Conservation (phyloP, 1,140 invertebrate genomes). For the Mactra quadrangularis region DNA sequence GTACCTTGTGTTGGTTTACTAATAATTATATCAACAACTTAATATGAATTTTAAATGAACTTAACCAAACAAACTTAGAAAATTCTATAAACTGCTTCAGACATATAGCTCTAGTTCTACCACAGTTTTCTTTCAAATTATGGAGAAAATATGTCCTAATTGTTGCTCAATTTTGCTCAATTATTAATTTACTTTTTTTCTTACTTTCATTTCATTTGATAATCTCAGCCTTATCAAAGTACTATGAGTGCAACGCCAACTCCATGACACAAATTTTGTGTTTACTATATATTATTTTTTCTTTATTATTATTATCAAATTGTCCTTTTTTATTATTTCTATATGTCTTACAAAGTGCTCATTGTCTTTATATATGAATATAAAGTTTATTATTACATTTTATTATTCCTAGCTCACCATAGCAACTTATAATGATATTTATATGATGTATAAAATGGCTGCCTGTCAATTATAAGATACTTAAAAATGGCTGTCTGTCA, state of each 20-base stretch:
- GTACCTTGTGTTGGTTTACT: too few relatives aligned
- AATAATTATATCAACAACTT: too few relatives aligned
- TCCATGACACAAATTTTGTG: slow-evolving; percentile 25
- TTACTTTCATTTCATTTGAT: background rate
- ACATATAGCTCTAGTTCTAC: too few relatives aligned
- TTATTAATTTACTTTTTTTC: background rate
- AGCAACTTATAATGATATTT: background rate
- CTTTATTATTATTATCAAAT: background rate
- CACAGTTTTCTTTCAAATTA: too few relatives aligned
- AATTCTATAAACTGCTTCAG: too few relatives aligned
- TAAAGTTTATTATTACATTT: background rate
- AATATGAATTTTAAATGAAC: too few relatives aligned
- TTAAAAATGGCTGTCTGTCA: background rate
- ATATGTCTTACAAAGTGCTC: slow-evolving; percentile 11
- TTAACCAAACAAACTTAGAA: too few relatives aligned
- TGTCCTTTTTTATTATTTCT: slow-evolving; percentile 10
- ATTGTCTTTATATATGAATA: slow-evolving; percentile 7
- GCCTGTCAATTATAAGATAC: slow-evolving; percentile 12
- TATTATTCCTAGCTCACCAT: background rate
- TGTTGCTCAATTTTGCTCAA: slow-evolving; percentile 46
- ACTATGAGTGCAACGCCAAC: too few relatives aligned
- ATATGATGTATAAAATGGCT: slow-evolving; percentile 7
- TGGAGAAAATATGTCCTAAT: background rate
- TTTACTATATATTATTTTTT: slow-evolving; percentile 3
- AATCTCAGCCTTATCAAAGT: too few relatives aligned